Percentiles rank a stretch among this genome's conserved stretches.
Evolutionary conservation across 2,113 vertebrate genomes (phyloP).

Genomic region (Anarrhichthys ocellatus): DNA sequence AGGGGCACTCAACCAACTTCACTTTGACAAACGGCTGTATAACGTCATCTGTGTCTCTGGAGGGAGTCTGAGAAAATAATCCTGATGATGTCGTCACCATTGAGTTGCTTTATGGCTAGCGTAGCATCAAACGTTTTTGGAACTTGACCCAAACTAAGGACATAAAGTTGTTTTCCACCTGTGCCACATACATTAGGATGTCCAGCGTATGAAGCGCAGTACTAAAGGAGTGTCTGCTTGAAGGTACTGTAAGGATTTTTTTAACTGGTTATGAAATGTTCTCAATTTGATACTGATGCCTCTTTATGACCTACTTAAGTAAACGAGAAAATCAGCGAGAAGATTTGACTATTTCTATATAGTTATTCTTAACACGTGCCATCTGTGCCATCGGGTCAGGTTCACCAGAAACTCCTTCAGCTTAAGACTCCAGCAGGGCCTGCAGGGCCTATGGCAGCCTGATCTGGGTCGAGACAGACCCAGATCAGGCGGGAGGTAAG

Average conservation of each 20-base stretch:
- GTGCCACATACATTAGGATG: neutral
- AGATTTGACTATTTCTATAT: neutral
- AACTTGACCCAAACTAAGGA: neutral
- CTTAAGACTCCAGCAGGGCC: too few species aligned
- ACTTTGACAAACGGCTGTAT: neutral
- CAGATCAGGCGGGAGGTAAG: neutral
- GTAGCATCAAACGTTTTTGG: neutral
- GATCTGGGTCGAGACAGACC: neutral
- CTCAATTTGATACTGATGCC: neutral
- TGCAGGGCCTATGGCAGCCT: too few species aligned
- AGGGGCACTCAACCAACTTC: neutral
- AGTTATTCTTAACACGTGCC: neutral
- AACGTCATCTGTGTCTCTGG: neutral
- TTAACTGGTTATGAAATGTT: neutral
- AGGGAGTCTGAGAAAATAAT: neutral
- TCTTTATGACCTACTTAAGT: neutral
- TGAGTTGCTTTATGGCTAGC: neutral
- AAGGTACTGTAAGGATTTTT: neutral
- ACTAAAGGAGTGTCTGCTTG: neutral
- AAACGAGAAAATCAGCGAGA: neutral
- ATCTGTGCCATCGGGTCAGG: too few species aligned
- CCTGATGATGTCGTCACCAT: neutral
- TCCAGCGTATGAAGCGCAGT: neutral
- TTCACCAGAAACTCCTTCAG: neutral
- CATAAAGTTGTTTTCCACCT: neutral